phyloP scores from a whole-genome alignment of 2,888 invertebrate genomes.

The Chaetogeoica ovagalla region DNA sequence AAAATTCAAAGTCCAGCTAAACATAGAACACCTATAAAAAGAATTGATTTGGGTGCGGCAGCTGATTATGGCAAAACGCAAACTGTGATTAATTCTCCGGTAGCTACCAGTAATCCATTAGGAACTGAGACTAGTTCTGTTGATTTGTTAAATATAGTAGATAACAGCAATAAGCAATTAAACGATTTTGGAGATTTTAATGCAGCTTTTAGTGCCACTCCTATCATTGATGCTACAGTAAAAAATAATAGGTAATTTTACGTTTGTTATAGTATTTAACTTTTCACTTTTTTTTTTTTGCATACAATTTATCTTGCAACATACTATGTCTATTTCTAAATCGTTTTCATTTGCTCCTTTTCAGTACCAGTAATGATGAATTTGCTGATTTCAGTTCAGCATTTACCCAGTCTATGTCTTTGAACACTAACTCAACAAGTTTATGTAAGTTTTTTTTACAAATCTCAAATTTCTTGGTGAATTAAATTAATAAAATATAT shows the following conservation, averaged over 20 bases:
- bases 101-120: conserved; percentile 23
- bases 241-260: conserved; percentile 50
- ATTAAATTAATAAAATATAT: background rate
- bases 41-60: conserved; percentile 71
- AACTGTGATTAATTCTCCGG: conserved; percentile 36
- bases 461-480: background rate
- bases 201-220: conserved; percentile 65
- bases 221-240: conserved; percentile 38
- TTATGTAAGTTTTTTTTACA: conserved; percentile 12
- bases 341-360: background rate
- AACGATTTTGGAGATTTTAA: conserved; percentile 79
- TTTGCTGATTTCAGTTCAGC: conserved; percentile 83
- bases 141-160: conserved; percentile 51
- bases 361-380: conserved; percentile 62
- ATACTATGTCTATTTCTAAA: conserved; percentile 1
- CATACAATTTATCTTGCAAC: no score
- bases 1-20: conserved; percentile 61
- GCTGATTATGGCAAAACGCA: conserved; percentile 64
- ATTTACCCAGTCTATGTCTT: conserved; percentile 61
- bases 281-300: no score
- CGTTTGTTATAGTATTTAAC: background rate
- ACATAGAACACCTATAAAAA: conserved; percentile 62
- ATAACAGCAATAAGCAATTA: conserved; percentile 53
- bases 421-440: conserved; percentile 26
- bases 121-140: conserved; percentile 18